A percentile compares a stretch with the other conserved stretches of the same genome.
phyloP scores from a whole-genome alignment of 2,888 invertebrate species.

The Coenonympha glycerion region DNA sequence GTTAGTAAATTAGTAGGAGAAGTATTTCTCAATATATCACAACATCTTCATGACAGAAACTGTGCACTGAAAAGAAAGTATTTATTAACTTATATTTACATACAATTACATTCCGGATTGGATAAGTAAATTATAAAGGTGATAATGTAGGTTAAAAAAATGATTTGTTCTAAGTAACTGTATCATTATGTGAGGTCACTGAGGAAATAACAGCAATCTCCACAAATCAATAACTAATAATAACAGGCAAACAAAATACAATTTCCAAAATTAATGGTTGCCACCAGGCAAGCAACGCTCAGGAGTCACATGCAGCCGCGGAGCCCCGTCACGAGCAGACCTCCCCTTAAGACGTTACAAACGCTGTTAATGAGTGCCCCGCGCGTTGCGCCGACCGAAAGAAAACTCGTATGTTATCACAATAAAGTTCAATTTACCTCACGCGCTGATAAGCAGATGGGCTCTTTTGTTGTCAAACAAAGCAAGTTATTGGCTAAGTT shows the following conservation, averaged over 20 bases:
- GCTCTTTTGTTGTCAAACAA: slow-evolving; percentile 30
- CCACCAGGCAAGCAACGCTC: slow-evolving; percentile 1
- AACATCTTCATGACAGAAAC: too few relatives aligned
- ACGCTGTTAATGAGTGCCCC: slow-evolving; percentile 60
- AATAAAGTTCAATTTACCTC: slow-evolving; percentile 47
- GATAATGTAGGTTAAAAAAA: too few relatives aligned
- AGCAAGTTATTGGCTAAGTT: slow-evolving; percentile 69
- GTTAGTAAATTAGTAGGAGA: too few relatives aligned
- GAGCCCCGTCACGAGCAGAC: slow-evolving; percentile 49
- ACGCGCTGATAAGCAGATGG: slow-evolving; percentile 18
- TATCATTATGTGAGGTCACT: too few relatives aligned
- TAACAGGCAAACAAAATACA: slow-evolving; percentile 8
- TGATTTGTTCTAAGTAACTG: too few relatives aligned
- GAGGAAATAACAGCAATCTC: too few relatives aligned
- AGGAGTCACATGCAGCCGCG: slow-evolving; percentile 21
- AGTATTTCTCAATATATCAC: too few relatives aligned
- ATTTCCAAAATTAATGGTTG: slow-evolving; percentile 19
- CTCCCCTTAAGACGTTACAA: slow-evolving; percentile 58
- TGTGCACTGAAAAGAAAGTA: too few relatives aligned
- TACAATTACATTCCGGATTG: too few relatives aligned
- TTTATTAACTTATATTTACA: too few relatives aligned
- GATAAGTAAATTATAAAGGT: too few relatives aligned
- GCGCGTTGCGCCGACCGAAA: slow-evolving; percentile 34
- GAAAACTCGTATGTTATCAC: slow-evolving; percentile 35
- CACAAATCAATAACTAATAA: neutral